Conservation (phyloP, 2,888 invertebrate species). For the Agriotes lineatus region DNA sequence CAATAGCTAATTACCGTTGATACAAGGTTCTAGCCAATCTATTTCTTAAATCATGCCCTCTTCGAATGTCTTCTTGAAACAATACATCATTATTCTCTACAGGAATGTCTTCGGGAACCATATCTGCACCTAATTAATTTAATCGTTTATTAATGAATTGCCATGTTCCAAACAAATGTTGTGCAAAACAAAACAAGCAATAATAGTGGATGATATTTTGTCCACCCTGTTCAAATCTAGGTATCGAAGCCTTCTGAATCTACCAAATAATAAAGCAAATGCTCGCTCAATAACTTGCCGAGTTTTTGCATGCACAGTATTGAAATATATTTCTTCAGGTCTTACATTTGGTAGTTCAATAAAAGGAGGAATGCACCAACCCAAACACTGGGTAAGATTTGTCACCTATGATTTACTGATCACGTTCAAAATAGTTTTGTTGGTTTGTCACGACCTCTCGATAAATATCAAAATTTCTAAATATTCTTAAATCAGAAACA, state of each 20-base stretch:
- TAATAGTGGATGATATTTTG: conserved; percentile 48
- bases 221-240: conserved; percentile 51
- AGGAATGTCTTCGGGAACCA: no score
- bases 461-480: not conserved
- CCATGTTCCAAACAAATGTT: conserved; percentile 46
- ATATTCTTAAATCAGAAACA: not conserved
- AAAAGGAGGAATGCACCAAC: conserved; percentile 50
- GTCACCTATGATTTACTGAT: conserved; percentile 48
- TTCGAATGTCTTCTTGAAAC: no score
- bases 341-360: conserved; percentile 47
- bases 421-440: not conserved
- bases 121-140: no score
- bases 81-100: no score
- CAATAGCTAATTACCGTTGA: no score
- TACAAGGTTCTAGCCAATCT: no score
- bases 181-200: conserved; percentile 50
- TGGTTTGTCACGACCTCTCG: not conserved
- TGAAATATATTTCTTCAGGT: conserved; percentile 38
- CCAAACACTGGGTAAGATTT: conserved; percentile 48
- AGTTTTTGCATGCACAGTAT: conserved; percentile 41
- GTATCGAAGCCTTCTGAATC: conserved; percentile 51
- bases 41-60: no score
- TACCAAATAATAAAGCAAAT: conserved; percentile 50
- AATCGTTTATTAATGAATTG: conserved; percentile 20
- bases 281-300: conserved; percentile 49